Percentiles rank a stretch among this genome's conserved stretches.
Conservation (phyloP, 2,888 invertebrate genomes). For the Esperia sulphurella region DNA sequence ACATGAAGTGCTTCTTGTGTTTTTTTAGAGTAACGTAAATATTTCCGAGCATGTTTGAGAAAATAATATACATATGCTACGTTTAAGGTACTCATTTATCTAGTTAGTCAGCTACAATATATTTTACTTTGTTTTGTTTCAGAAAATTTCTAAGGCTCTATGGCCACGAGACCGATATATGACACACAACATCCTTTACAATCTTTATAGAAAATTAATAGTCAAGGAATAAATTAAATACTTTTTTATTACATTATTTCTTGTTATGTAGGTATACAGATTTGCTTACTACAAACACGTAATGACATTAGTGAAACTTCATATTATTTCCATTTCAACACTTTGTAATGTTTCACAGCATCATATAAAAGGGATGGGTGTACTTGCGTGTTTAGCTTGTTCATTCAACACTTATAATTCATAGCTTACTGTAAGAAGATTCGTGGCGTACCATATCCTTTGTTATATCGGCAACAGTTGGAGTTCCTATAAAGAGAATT, state of each 20-base stretch:
- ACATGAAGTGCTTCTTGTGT: too few relatives aligned
- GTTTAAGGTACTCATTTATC: too few relatives aligned
- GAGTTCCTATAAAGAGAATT: slow-evolving; percentile 79
- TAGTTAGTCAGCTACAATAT: not conserved
- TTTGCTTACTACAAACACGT: too few relatives aligned
- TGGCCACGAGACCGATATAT: slow-evolving; percentile 62
- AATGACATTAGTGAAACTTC: too few relatives aligned
- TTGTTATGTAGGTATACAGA: too few relatives aligned
- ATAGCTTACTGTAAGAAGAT: slow-evolving; percentile 75
- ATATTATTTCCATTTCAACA: too few relatives aligned
- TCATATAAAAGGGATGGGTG: too few relatives aligned
- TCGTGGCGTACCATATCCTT: slow-evolving; percentile 85
- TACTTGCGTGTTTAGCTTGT: not conserved
- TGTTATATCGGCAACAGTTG: slow-evolving; percentile 79
- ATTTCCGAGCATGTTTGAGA: too few relatives aligned
- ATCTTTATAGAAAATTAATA: slow-evolving; percentile 60
- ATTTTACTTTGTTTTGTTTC: slow-evolving; percentile 28
- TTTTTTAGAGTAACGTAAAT: too few relatives aligned
- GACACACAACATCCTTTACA: slow-evolving; percentile 58
- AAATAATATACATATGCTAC: too few relatives aligned
- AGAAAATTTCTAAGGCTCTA: slow-evolving; percentile 64
- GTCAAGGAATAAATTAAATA: slow-evolving; percentile 24
- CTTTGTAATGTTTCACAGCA: too few relatives aligned
- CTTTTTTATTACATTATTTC: too few relatives aligned
- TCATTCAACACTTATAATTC: slow-evolving; percentile 15